phyloP scores from a whole-genome alignment of 2,113 vertebrate genomes.

The Rana temporaria region DNA sequence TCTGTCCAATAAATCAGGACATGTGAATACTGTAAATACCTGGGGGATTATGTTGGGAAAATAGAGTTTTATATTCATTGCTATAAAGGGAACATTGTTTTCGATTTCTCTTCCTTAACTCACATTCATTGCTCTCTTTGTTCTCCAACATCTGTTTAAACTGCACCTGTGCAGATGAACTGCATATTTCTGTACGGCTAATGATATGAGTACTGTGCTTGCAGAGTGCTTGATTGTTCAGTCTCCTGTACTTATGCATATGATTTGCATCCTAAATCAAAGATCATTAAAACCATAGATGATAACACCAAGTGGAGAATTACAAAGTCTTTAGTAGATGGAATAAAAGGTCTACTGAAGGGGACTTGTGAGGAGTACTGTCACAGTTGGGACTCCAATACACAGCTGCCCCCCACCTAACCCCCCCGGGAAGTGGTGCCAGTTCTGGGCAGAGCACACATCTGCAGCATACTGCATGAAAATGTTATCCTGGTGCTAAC shows the following conservation, averaged over 20 bases:
- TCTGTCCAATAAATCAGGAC: not conserved
- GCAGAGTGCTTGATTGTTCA: constrained; percentile 61
- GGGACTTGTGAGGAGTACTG: no score
- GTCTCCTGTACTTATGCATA: constrained; percentile 63
- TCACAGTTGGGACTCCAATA: no score
- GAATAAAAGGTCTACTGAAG: no score
- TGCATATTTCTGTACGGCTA: constrained; percentile 59
- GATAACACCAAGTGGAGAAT: not conserved
- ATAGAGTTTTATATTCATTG: no score
- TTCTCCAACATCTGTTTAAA: constrained; percentile 53
- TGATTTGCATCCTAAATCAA: constrained; percentile 63
- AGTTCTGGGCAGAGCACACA: no score
- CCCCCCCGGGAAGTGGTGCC: no score
- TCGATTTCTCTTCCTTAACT: not conserved
- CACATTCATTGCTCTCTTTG: constrained; percentile 51
- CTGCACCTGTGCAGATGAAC: not conserved
- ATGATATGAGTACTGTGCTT: constrained; percentile 64
- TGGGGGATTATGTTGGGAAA: no score
- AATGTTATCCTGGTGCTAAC: no score
- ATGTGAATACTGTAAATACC: not conserved
- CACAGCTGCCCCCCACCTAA: no score
- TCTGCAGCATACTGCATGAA: no score
- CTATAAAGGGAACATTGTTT: no score
- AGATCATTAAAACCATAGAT: constrained; percentile 9
- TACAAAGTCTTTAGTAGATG: no score